Evolutionary conservation across 2,888 invertebrate genomes (phyloP).

Genomic region (Rhabditophanes sp.): DNA sequence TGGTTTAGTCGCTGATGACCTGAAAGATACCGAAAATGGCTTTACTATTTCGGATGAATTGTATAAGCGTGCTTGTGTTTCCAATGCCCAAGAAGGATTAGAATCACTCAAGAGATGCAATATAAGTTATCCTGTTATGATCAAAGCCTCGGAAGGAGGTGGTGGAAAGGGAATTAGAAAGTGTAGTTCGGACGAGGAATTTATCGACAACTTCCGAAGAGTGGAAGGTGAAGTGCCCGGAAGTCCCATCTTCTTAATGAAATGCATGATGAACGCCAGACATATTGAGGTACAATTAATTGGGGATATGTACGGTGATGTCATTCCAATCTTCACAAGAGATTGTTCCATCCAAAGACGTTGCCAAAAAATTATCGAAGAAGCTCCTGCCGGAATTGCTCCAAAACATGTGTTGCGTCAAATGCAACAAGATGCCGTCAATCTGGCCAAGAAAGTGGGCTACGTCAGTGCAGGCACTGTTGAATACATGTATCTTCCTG

Average conservation of each 20-base stretch:
- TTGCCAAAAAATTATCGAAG: constrained; percentile 98
- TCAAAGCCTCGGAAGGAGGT: constrained; percentile 96
- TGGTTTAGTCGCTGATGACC: constrained; percentile 32
- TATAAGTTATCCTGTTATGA: constrained; percentile 77
- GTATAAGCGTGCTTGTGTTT: constrained; percentile 75
- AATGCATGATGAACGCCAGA: constrained; percentile 76
- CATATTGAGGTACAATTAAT: constrained; percentile 92
- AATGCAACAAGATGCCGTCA: constrained; percentile 88
- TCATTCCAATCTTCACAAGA: constrained; percentile 87
- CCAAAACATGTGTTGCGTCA: constrained; percentile 72
- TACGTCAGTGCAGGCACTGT: constrained; percentile 96
- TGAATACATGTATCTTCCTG: constrained; percentile 75
- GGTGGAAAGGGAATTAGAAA: constrained; percentile 97
- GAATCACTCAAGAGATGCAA: constrained; percentile 58
- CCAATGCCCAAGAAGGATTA: constrained; percentile 67
- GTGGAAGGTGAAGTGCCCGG: constrained; percentile 75
- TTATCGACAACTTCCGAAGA: constrained; percentile 73
- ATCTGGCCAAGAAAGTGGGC: constrained; percentile 92
- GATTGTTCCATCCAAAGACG: constrained; percentile 95
- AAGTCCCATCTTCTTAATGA: constrained; percentile 97
- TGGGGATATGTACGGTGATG: constrained; percentile 91
- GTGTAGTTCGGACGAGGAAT: constrained; percentile 74
- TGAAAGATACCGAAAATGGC: too few species aligned
- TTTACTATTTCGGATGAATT: constrained; percentile 57
- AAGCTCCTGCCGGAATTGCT: constrained; percentile 85